These are phyloP conservation scores for Gavia stellata DNA, from an alignment of 2,113 vertebrate genomes.

Conservation along the genomic window DNA sequence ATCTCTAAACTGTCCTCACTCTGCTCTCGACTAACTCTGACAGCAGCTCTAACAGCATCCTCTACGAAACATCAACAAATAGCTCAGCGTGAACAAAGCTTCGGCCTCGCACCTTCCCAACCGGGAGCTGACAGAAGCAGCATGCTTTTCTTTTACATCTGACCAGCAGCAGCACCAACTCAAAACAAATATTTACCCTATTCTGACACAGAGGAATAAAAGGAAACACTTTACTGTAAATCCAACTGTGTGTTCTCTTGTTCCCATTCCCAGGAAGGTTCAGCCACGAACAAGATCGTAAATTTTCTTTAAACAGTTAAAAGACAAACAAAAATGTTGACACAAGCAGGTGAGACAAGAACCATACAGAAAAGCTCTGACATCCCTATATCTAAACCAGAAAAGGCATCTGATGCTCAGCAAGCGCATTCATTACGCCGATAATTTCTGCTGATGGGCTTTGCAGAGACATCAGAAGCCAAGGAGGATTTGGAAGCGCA, in stretches of 20 bases:
- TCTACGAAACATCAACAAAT: not conserved
- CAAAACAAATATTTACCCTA: constrained; percentile 1
- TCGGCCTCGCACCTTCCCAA: not conserved
- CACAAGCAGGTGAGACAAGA: not conserved
- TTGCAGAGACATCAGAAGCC: not conserved
- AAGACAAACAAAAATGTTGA: not conserved
- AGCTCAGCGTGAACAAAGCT: not conserved
- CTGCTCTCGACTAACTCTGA: not conserved
- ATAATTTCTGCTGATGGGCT: not conserved
- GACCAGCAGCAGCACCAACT: not conserved
- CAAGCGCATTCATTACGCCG: not conserved
- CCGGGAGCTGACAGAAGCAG: not conserved
- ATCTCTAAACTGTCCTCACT: not conserved
- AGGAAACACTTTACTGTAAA: not conserved
- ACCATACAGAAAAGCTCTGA: not conserved
- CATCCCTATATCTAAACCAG: not conserved
- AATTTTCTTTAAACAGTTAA: not conserved
- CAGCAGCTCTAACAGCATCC: not conserved
- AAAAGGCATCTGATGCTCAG: not conserved
- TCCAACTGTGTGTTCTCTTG: not conserved
- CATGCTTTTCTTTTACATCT: not conserved
- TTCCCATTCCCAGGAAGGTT: not conserved
- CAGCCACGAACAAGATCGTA: not conserved
- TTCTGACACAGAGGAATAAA: not conserved
- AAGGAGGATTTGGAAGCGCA: not conserved